Evolutionary conservation across 2,888 invertebrate species (phyloP).

Genomic region (Belgica antarctica): DNA sequence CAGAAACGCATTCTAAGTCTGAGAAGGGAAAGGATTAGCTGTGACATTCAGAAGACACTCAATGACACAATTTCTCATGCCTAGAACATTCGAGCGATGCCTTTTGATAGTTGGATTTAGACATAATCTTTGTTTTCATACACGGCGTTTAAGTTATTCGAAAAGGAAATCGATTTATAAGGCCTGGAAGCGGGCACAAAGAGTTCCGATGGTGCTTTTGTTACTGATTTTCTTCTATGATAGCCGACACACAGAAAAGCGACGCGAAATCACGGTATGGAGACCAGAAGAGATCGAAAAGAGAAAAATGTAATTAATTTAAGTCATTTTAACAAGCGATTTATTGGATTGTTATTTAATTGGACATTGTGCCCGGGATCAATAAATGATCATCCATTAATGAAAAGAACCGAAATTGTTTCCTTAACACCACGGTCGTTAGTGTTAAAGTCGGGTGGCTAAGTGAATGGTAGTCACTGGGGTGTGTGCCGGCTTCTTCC

Average conservation of each 20-base stretch:
- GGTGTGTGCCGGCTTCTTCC: too few species aligned
- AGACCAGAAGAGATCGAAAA: background rate
- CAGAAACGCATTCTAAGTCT: background rate
- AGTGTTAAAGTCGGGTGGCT: too few species aligned
- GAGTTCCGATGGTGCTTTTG: background rate
- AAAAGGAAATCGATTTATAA: background rate
- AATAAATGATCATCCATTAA: background rate
- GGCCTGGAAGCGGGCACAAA: too few species aligned
- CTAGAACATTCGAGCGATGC: too few species aligned
- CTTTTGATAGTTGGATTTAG: too few species aligned
- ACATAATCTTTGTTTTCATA: background rate
- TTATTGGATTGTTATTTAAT: conserved; percentile 38
- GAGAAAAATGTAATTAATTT: conserved; percentile 32
- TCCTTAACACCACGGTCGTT: too few species aligned
- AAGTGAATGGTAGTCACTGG: too few species aligned
- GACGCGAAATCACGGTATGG: background rate
- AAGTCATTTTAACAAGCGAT: conserved; percentile 24
- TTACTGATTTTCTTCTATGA: background rate
- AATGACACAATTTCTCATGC: too few species aligned
- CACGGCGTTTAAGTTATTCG: background rate
- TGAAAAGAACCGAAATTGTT: background rate
- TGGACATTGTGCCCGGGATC: conserved; percentile 23
- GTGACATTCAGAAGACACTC: too few species aligned
- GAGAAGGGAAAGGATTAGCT: too few species aligned
- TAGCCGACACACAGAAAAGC: background rate